Conservation (phyloP, 2,113 vertebrate species). For the Tetrax tetrax region DNA sequence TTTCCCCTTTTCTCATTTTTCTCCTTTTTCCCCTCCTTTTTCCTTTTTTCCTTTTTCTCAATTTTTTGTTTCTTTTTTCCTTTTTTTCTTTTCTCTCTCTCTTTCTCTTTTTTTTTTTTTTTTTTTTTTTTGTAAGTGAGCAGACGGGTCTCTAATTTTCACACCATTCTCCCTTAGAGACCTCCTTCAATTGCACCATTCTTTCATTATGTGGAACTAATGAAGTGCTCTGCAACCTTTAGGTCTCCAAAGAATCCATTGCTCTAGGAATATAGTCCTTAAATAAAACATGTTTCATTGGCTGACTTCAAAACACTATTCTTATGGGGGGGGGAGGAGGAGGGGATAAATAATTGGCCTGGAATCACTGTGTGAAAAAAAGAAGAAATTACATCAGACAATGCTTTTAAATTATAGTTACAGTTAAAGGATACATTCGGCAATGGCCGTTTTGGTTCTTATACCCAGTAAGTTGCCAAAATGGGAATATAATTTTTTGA, state of each 20-base stretch:
- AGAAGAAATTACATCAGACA: slow-evolving; percentile 36
- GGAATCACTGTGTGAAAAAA: slow-evolving; percentile 32
- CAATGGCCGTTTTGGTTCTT: background rate
- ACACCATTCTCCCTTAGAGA: slow-evolving; percentile 72
- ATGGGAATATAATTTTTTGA: background rate
- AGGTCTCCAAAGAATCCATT: slow-evolving; percentile 73
- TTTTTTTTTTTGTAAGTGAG: slow-evolving; percentile 62
- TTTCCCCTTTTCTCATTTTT: background rate
- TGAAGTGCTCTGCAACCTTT: slow-evolving; percentile 76
- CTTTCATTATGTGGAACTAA: slow-evolving; percentile 82
- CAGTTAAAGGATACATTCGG: slow-evolving; percentile 37
- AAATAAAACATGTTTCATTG: slow-evolving; percentile 83
- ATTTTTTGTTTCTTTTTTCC: background rate
- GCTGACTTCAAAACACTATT: slow-evolving; percentile 80
- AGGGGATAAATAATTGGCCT: slow-evolving; percentile 61
- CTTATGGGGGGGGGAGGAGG: background rate
- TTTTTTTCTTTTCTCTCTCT: background rate
- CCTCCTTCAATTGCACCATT: slow-evolving; percentile 76
- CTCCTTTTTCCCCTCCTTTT: background rate
- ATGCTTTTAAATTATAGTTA: slow-evolving; percentile 43
- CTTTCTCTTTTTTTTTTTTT: background rate
- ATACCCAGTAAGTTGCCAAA: background rate
- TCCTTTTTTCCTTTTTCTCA: background rate
- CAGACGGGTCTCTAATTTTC: slow-evolving; percentile 76
- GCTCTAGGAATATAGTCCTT: slow-evolving; percentile 70